Percentiles rank a stretch among this genome's conserved stretches.
These are phyloP conservation scores for Chamaetylas fuelleborni DNA, from an alignment of 2,113 vertebrate genomes.

Conservation along the genomic window DNA sequence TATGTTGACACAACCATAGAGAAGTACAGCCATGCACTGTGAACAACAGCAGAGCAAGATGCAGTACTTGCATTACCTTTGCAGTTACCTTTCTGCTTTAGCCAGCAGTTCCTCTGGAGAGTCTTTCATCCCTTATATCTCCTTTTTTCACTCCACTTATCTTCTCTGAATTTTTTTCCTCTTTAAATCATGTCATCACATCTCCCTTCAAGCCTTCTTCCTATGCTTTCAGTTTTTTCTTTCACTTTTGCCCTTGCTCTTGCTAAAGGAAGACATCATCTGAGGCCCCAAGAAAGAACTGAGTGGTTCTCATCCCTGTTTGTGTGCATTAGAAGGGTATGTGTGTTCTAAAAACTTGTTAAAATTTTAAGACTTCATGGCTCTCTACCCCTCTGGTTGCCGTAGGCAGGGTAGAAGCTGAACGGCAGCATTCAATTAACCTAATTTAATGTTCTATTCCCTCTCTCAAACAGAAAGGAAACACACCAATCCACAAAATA, in stretches of 20 bases:
- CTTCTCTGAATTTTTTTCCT: neutral
- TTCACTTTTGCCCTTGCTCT: neutral
- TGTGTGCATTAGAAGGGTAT: neutral
- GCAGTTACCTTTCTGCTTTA: neutral
- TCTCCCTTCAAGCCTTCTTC: neutral
- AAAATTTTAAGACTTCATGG: slow-evolving; percentile 38
- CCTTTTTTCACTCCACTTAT: neutral
- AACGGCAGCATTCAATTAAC: slow-evolving; percentile 46
- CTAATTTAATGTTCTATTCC: slow-evolving; percentile 37
- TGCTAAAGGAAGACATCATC: neutral
- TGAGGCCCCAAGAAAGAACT: neutral
- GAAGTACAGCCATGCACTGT: neutral
- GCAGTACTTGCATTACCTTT: neutral
- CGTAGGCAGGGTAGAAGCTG: neutral
- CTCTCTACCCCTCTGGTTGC: slow-evolving; percentile 1
- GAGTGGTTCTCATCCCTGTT: neutral
- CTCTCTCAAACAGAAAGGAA: neutral
- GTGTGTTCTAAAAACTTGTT: neutral
- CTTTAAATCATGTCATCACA: neutral
- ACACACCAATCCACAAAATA: neutral
- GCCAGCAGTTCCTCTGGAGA: neutral
- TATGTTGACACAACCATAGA: neutral
- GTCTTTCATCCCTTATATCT: neutral
- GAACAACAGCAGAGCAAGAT: neutral
- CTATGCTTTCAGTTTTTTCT: neutral